phyloP scores from a whole-genome alignment of 2,888 invertebrate species.

The Chloroclysta siterata region DNA sequence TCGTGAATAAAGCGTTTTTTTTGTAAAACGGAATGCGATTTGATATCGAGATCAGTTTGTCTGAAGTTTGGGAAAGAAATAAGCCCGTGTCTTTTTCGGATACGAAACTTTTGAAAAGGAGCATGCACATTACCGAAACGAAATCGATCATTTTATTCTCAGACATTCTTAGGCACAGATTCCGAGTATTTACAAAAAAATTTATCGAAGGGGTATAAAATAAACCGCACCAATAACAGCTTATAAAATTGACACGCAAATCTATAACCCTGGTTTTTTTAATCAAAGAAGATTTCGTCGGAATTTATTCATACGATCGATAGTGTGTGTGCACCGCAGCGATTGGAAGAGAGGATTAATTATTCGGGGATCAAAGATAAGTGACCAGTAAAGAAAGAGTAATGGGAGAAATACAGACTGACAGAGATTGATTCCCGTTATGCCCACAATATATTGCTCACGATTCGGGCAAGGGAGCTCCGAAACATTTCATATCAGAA shows the following conservation, averaged over 20 bases:
- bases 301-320: slow-evolving; percentile 21
- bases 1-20: slow-evolving; percentile 45
- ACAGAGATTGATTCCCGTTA: slow-evolving; percentile 46
- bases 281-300: not conserved
- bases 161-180: not conserved
- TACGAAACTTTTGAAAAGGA: slow-evolving; percentile 27
- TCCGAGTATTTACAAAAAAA: too few species aligned
- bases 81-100: slow-evolving; percentile 37
- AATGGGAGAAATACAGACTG: slow-evolving; percentile 42
- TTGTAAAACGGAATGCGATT: slow-evolving; percentile 41
- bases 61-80: slow-evolving; percentile 37
- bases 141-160: not conserved
- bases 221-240: too few species aligned
- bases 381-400: slow-evolving; percentile 43
- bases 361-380: slow-evolving; percentile 46
- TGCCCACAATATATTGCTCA: slow-evolving; percentile 39
- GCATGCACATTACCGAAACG: not conserved
- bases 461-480: slow-evolving; percentile 14
- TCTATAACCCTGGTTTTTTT: not conserved
- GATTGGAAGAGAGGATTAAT: slow-evolving; percentile 40
- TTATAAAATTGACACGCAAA: not conserved
- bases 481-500: slow-evolving; percentile 13
- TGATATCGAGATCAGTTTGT: slow-evolving; percentile 41
- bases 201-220: too few species aligned
- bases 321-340: slow-evolving; percentile 28